Conservation (phyloP, 2,888 invertebrate genomes). For the Agriopis leucophaearia region DNA sequence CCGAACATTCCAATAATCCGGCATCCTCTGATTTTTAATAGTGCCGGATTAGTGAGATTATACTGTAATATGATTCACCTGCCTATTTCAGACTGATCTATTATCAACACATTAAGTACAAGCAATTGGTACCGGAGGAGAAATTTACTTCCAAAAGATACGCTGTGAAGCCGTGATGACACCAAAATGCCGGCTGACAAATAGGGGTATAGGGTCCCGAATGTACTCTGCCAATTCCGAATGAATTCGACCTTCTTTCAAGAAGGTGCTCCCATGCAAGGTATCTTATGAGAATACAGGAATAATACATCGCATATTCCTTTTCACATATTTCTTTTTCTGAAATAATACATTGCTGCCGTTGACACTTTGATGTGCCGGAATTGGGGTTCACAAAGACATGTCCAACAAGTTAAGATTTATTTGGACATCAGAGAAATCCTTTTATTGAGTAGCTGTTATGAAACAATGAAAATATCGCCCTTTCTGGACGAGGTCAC, state of each 20-base stretch:
- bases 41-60: too few relatives aligned
- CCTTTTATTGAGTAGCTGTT: constrained; percentile 19
- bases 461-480: constrained; percentile 27
- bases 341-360: constrained; percentile 37
- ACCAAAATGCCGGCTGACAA: constrained; percentile 31
- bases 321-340: constrained; percentile 34
- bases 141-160: constrained; percentile 9
- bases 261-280: constrained; percentile 7
- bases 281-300: constrained; percentile 18
- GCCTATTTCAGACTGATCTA: background rate
- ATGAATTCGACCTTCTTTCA: constrained; percentile 19
- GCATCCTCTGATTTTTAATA: too few relatives aligned
- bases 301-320: constrained; percentile 23
- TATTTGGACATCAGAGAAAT: constrained; percentile 31
- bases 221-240: constrained; percentile 25
- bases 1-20: too few relatives aligned
- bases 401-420: constrained; percentile 45
- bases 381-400: constrained; percentile 37
- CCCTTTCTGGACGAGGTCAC: background rate
- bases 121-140: constrained; percentile 5
- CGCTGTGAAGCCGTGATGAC: constrained; percentile 5
- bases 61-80: too few relatives aligned
- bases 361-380: constrained; percentile 42
- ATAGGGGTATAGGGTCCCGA: constrained; percentile 28
- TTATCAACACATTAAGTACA: background rate